Conservation (phyloP, 2,797 vertebrate species). For the Dallia pectoralis region DNA sequence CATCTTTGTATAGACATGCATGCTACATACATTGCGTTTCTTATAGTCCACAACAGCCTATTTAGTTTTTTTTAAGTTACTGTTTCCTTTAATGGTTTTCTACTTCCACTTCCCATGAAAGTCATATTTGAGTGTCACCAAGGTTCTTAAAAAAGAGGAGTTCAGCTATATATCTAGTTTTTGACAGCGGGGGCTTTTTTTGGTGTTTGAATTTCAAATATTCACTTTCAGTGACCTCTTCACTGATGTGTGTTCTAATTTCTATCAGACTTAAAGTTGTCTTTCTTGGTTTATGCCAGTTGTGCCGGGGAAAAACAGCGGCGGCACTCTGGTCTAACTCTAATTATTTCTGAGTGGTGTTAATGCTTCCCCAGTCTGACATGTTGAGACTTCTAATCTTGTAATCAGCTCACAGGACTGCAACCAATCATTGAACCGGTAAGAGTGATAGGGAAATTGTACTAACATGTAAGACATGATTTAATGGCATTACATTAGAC, state of each 20-base stretch:
- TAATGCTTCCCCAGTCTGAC: background rate
- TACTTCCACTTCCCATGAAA: background rate
- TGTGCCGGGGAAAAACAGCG: background rate
- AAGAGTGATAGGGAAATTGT: background rate
- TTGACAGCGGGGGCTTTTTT: background rate
- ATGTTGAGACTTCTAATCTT: background rate
- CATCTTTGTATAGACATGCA: conserved; percentile 5
- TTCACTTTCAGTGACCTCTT: background rate
- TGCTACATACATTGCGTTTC: conserved; percentile 5
- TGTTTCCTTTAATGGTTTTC: background rate
- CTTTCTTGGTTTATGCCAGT: background rate
- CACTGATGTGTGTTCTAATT: background rate
- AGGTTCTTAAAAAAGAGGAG: too few species aligned
- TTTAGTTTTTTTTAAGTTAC: background rate
- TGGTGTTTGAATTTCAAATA: background rate
- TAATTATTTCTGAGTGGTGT: conserved; percentile 1
- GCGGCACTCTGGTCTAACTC: background rate
- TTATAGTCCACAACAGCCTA: background rate
- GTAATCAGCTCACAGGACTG: background rate
- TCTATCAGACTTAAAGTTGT: background rate
- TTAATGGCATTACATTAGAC: background rate
- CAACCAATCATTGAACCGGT: background rate
- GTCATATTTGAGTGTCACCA: background rate
- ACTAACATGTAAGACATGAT: background rate
- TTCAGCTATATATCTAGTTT: background rate